Conservation (phyloP, 2,113 vertebrate species). For the Genyomyrus donnyi region DNA sequence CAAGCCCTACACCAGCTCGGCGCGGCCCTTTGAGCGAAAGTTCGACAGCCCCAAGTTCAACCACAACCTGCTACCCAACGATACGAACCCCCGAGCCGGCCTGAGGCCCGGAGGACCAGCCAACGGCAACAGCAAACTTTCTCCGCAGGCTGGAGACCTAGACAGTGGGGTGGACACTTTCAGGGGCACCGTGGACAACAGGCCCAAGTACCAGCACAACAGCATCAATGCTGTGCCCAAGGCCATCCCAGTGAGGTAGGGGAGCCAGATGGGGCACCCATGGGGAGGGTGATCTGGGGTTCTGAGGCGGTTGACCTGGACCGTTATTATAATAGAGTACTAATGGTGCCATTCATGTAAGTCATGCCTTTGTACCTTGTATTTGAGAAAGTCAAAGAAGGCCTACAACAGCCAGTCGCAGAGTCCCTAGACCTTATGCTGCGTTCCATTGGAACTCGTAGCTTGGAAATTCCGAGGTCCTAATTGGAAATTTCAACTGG, state of each 20-base stretch:
- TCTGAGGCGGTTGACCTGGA: neutral
- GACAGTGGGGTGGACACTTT: constrained; percentile 80
- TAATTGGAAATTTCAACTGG: too few relatives aligned
- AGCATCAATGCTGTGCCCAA: constrained; percentile 81
- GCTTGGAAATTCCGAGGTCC: neutral
- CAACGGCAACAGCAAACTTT: constrained; percentile 61
- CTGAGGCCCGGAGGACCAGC: constrained; percentile 35
- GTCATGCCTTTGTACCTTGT: neutral
- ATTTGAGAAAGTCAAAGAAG: neutral
- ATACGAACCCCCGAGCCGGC: constrained; percentile 66
- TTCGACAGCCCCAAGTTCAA: constrained; percentile 97
- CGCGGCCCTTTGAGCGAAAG: constrained; percentile 84
- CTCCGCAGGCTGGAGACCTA: constrained; percentile 66
- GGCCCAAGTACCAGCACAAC: constrained; percentile 85
- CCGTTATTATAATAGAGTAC: neutral
- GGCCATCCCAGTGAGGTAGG: constrained; percentile 92
- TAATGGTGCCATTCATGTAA: neutral
- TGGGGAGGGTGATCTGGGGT: neutral
- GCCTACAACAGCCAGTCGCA: neutral
- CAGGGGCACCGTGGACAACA: constrained; percentile 71
- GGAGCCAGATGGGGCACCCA: neutral
- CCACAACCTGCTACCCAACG: constrained; percentile 91
- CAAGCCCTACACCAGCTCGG: constrained; percentile 74
- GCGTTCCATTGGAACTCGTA: neutral
- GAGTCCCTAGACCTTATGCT: neutral